These are phyloP conservation scores for Apodemus speciosus DNA, from an alignment of 2,113 vertebrate species.

Conservation along the genomic window DNA sequence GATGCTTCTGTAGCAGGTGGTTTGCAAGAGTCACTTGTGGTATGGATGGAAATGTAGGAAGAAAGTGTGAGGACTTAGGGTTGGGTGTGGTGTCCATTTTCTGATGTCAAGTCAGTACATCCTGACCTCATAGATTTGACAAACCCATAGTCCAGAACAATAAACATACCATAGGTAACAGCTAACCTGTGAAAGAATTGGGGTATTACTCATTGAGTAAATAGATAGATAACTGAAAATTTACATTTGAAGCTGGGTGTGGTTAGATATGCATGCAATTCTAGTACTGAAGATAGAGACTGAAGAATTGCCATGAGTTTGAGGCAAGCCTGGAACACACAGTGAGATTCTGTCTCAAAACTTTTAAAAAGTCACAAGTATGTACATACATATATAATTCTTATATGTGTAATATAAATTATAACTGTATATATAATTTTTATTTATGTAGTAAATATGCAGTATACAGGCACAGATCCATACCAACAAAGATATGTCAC, in stretches of 20 bases:
- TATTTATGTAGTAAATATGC: neutral
- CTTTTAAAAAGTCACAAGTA: neutral
- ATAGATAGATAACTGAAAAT: neutral
- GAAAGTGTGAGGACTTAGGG: neutral
- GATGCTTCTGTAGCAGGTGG: neutral
- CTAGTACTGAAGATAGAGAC: neutral
- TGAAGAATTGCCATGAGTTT: neutral
- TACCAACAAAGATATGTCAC: neutral
- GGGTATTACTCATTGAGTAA: neutral
- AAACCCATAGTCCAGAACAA: neutral
- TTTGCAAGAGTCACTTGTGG: neutral
- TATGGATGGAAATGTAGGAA: neutral
- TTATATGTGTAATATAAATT: neutral
- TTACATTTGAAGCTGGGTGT: neutral
- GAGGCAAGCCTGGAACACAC: neutral
- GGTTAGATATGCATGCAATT: neutral
- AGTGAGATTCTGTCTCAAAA: neutral
- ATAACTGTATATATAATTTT: neutral
- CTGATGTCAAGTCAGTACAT: neutral
- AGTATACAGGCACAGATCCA: neutral
- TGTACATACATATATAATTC: neutral
- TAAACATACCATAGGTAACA: neutral
- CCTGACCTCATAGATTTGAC: neutral
- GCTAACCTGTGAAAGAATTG: neutral
- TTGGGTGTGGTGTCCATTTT: neutral